Percentiles rank a stretch among this genome's conserved stretches.
Evolutionary conservation across 2,797 vertebrate species (phyloP).

Genomic region (Lacerta agilis): DNA sequence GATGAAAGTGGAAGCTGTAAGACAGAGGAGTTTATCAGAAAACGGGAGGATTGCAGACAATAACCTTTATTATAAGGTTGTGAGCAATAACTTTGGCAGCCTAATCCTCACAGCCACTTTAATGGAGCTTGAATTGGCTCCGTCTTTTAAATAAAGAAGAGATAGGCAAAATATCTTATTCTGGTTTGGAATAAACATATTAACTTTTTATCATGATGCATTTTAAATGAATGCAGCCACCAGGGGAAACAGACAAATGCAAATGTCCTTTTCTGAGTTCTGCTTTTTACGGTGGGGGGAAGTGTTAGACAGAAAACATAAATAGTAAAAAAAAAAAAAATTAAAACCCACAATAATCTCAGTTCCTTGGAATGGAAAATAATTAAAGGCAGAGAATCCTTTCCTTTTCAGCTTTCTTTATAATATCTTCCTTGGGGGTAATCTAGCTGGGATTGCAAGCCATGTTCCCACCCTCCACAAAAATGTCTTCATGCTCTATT

Average conservation of each 20-base stretch:
- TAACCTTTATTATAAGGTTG: not conserved
- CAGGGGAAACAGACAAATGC: not conserved
- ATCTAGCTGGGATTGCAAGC: not conserved
- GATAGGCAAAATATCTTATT: not conserved
- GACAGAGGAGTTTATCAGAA: not conserved
- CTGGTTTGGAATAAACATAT: not conserved
- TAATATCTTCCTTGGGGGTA: not conserved
- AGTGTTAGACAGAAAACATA: not conserved
- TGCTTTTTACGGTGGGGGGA: not conserved
- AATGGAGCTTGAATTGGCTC: not conserved
- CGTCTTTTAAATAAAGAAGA: not conserved
- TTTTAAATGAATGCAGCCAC: not conserved
- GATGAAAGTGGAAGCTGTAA: not conserved
- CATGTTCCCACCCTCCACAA: not conserved
- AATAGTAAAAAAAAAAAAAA: not conserved
- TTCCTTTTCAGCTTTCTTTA: conserved; percentile 11
- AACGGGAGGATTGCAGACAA: not conserved
- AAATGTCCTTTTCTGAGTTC: not conserved
- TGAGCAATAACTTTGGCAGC: not conserved
- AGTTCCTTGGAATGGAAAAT: conserved; percentile 5
- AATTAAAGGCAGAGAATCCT: conserved; percentile 23
- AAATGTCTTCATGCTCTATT: conserved; percentile 38
- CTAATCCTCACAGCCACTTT: not conserved
- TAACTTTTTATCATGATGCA: not conserved
- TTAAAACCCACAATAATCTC: not conserved